Conservation (phyloP, 2,888 invertebrate genomes). For the Lasioglossum malachurum region DNA sequence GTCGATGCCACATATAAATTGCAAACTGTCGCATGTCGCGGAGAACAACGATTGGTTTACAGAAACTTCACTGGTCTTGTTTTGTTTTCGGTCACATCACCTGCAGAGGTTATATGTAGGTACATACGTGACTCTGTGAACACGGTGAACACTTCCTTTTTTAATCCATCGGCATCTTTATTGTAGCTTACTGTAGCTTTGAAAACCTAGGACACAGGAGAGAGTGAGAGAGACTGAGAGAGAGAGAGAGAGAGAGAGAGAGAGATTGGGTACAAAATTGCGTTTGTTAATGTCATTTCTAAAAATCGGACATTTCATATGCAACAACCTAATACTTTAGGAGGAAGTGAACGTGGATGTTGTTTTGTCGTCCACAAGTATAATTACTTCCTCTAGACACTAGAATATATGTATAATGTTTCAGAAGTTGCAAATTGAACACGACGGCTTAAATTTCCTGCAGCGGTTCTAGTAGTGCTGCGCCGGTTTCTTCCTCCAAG, state of each 20-base stretch:
- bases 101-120: background rate
- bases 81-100: background rate
- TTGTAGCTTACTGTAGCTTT: background rate
- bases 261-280: no score
- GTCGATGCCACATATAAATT: background rate
- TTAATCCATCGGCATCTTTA: background rate
- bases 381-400: background rate
- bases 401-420: background rate
- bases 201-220: background rate
- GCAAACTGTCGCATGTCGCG: background rate
- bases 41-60: background rate
- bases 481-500: background rate
- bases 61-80: background rate
- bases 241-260: no score
- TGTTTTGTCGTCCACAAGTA: background rate
- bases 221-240: no score
- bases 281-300: no score
- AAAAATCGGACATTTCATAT: no score
- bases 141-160: background rate
- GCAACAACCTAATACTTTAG: no score
- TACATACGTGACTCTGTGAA: background rate
- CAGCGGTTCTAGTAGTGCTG: background rate
- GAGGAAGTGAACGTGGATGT: background rate
- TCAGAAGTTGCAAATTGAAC: background rate
- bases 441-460: background rate